These are phyloP conservation scores for Tangara arthus DNA, from an alignment of 2,797 vertebrate species.

Conservation along the genomic window DNA sequence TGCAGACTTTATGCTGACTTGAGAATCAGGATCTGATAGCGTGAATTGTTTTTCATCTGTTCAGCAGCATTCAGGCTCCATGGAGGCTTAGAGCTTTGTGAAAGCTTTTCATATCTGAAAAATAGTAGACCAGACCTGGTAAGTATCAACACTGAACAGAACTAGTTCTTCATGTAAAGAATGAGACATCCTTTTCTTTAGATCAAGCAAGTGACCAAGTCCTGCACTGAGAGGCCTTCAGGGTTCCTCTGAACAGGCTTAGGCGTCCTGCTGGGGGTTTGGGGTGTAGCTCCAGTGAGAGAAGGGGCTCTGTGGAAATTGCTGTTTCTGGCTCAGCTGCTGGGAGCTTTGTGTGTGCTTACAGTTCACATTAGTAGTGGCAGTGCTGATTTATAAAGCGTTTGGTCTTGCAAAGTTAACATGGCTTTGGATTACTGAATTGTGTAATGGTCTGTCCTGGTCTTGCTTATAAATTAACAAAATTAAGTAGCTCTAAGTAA, in stretches of 20 bases:
- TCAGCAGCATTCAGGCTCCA: slow-evolving; percentile 17
- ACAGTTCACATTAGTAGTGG: background rate
- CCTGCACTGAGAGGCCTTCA: background rate
- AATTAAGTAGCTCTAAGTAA: background rate
- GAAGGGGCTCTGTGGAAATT: background rate
- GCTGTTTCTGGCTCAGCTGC: background rate
- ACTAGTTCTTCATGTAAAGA: background rate
- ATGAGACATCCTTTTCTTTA: background rate
- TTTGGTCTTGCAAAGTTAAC: background rate
- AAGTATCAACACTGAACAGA: background rate
- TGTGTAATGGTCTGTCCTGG: background rate
- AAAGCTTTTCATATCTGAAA: slow-evolving; percentile 23
- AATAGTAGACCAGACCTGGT: background rate
- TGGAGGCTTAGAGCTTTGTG: background rate
- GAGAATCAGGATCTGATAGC: background rate
- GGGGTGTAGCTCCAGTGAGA: background rate
- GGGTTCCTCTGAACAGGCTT: background rate
- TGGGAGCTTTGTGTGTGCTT: background rate
- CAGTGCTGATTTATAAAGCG: background rate
- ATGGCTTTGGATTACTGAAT: background rate
- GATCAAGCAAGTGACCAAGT: background rate
- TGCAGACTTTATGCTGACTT: slow-evolving; percentile 1
- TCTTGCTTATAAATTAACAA: background rate
- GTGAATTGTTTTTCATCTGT: slow-evolving; percentile 47
- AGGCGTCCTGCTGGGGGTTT: background rate